Evolutionary conservation across 2,888 invertebrate genomes (phyloP), one percentile per base, ranked within the genome.

Genomic region (Oxycera nigricornis): DNA sequence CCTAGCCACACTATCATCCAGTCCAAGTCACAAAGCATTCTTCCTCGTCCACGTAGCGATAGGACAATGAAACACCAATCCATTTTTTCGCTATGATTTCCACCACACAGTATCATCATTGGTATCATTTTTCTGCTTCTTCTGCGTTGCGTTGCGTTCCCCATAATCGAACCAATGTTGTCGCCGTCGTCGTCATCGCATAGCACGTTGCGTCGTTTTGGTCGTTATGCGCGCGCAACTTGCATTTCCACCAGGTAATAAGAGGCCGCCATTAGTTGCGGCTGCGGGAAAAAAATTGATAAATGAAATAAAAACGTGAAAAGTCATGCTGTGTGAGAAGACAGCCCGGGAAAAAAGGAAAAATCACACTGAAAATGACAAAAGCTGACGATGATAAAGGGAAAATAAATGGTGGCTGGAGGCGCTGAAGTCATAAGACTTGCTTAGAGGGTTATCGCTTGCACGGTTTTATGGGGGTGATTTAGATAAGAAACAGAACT

Each of bases 31-130:
- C 46, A 67, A 46, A 52, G 57, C 55, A 57, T 57, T 72, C 67
- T 61, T 76, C 72, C 52, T 73, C 62, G 61, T 73, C 73, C 72
- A 50, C 11, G 24, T 24, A 57, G 55, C 57, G 70, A 76, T 76
- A 76, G 72, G 62, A 76, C 75, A 76, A 76, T 75, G 75, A 75
- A 75, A 75, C 61, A 73, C 52, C 73, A 73, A 65, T 75, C 73
- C 68, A 75, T 75, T 68, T 73, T n/a, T 72, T 70, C 70, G 24
- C 6, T 70, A 17, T 67, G 24, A 41, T 24, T 67, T 39, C 67
- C 67, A 24, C 46, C 46, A 46, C 14, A 46, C 46, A 46, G 17
- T 46, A 46, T 46, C 46, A 46, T 46, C 46, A 17, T 62, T 62
- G 30, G 62, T 62, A 62, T 35, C 35, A 62, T 62, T 22, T 46